Conservation (phyloP, 2,888 invertebrate genomes). For the Girardia tigrina region DNA sequence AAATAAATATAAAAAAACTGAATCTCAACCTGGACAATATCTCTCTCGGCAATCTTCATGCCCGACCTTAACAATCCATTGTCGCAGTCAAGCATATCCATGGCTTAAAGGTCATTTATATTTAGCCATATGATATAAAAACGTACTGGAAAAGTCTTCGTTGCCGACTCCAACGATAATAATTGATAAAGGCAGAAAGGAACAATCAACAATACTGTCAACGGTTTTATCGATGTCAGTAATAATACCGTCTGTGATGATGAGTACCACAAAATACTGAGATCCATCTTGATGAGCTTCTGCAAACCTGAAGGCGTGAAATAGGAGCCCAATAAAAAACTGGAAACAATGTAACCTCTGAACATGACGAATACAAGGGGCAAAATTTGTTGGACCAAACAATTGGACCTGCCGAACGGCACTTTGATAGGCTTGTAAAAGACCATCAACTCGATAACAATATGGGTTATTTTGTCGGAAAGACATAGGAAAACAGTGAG, state of each 20-base stretch:
- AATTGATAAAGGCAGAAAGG: conserved; percentile 45
- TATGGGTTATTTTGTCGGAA: conserved; percentile 51
- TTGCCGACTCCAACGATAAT: conserved; percentile 49
- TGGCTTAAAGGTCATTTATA: too few relatives aligned
- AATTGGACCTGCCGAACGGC: conserved; percentile 53
- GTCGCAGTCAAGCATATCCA: conserved; percentile 45
- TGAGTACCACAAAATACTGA: conserved; percentile 56
- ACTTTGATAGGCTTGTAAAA: conserved; percentile 53
- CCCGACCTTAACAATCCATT: conserved; percentile 41
- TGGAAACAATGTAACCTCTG: background rate
- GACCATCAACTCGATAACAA: conserved; percentile 50
- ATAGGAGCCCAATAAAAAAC: too few relatives aligned
- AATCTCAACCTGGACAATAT: conserved; percentile 47
- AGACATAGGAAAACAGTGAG: conserved; percentile 36
- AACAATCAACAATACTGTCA: conserved; percentile 47
- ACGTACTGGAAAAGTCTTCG: conserved; percentile 43
- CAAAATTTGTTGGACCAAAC: conserved; percentile 57
- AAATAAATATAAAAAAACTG: too few relatives aligned
- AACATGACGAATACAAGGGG: conserved; percentile 55
- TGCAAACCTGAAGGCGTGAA: conserved; percentile 42
- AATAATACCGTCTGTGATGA: conserved; percentile 57
- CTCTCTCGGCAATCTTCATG: conserved; percentile 42
- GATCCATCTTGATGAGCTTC: conserved; percentile 48
- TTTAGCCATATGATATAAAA: too few relatives aligned
- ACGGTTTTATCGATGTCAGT: conserved; percentile 54